Evolutionary conservation across 2,113 vertebrate genomes (phyloP).

Genomic region (Chaetops frenatus): DNA sequence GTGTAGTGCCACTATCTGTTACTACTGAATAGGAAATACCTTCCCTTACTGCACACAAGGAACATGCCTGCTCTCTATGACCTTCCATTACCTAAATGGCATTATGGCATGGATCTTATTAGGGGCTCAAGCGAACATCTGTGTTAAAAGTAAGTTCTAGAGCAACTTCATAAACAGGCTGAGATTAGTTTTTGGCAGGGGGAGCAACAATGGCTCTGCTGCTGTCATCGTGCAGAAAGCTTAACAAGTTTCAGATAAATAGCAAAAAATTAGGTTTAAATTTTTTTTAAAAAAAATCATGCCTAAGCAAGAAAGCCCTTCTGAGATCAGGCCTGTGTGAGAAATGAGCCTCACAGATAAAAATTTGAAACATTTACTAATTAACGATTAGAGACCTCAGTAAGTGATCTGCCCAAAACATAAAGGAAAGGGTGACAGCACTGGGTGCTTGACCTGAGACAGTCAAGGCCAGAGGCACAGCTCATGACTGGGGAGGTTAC

Average conservation of each 20-base stretch:
- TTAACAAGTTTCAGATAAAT: background rate
- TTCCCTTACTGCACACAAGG: background rate
- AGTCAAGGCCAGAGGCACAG: too few species aligned
- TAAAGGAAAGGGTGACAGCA: too few species aligned
- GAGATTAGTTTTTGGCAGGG: background rate
- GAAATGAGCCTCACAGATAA: too few species aligned
- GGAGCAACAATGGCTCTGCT: background rate
- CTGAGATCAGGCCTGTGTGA: background rate
- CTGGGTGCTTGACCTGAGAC: too few species aligned
- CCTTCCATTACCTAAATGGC: background rate
- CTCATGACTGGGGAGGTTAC: too few species aligned
- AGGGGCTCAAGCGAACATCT: background rate
- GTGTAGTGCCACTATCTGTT: background rate
- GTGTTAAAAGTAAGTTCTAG: background rate
- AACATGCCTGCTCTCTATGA: fast-evolving
- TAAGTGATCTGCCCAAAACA: too few species aligned
- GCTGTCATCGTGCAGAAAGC: background rate
- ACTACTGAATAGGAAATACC: background rate
- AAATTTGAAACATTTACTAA: too few species aligned
- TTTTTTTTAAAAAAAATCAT: fast-evolving
- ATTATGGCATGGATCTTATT: background rate
- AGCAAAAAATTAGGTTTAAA: background rate
- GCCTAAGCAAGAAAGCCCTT: background rate
- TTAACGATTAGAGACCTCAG: too few species aligned
- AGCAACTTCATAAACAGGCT: background rate